Base-by-base conservation (phyloP, 2,797 vertebrate genomes). In the Gallinago stenura region DNA sequence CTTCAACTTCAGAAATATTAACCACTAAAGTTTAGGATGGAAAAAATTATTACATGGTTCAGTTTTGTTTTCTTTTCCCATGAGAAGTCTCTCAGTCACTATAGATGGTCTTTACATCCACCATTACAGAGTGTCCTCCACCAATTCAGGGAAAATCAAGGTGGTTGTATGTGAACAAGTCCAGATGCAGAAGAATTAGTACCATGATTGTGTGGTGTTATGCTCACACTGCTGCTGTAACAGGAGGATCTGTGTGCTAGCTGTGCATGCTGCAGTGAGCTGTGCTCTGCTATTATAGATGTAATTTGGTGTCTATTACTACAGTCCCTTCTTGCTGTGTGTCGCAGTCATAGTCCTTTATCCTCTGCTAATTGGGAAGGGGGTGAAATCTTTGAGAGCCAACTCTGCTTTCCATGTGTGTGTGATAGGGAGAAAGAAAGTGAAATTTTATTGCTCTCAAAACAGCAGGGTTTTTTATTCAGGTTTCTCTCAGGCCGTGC, bases 181-280 rank as follows among this genome's bases (percentile, higher is more conserved):
- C 43, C 37, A 39, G 24, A 58, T n/a, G 0, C 33, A 65, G 46
- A 43, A 70, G 31, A 51, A 48, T 25, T 31, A 18, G 20, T 43
- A 4, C 10, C 4, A 3, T 6, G 31, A 17, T 43, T 1, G 0
- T 15, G 53, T 16, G 41, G 20, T 56, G 31, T 9, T 62, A 3
- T 15, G 11, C 7, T 64, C 48, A 31, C n/a, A 6, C 12, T 45
- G 1, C n/a, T 86, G n/a, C 51, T 24, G 2, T 37, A 54, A 6
- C 5, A 21, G 11, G 46, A 39, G 31, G 5, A 4, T 33, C 50
- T 64, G 25, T 6, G 8, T 16, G 7, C 16, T 15, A 7, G 2
- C 35, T 54, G 18, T 48, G 56, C 10, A 6, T 9, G 6, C 11
- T 69, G 28, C 18, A 8, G 6, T 20, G 61, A 68, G 31, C 22